Base-by-base conservation (phyloP, 2,888 invertebrate genomes). In the Drosophila emarginata region DNA sequence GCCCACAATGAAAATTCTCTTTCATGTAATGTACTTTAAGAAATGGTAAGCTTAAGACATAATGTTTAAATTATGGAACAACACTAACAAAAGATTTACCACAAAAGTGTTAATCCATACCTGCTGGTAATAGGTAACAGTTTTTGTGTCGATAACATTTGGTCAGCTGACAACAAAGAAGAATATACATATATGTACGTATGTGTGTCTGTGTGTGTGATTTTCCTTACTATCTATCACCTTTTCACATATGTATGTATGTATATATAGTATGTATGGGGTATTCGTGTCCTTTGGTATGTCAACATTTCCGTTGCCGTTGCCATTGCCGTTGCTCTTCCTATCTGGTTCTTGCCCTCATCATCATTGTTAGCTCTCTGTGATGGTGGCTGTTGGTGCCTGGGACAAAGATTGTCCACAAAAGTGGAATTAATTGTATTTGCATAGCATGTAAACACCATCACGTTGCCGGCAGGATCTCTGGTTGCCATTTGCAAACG, bases 391-490 rank as follows among this genome's bases (percentile, higher is more conserved):
- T 61, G 61, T 11, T 64, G n/a, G 51, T 70, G 71, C 71, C 74
- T 65, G 50, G 76, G 71, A 74, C 75, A 72, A 70, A 77, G 79
- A 83, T 75, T 77, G 85, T 68, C 76, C 83, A 81, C 87, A 85
- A 82, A 74, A 74, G 83, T 80, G 83, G 85, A 87, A 85, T 84
- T 85, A 88, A 87, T 87, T 88, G 87, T 88, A 88, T 88, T 88
- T 87, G 82, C 82, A 80, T 87, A 78, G 88, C 70, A 80, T 77
- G 88, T 79, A 84, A 84, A 84, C 80, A 82, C 74, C 84, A 82
- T 80, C 84, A 80, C 72, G 77, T 78, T 86, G 83, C 69, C 64
- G 70, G 61, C 76, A 80, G 78, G 66, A 65, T 72, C 65, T 54
- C 52, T 53, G 77, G 72, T 63, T 54, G 57, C 18, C 50, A 62